Base-by-base conservation (phyloP, 2,113 vertebrate species). In the Megaleporinus macrocephalus region DNA sequence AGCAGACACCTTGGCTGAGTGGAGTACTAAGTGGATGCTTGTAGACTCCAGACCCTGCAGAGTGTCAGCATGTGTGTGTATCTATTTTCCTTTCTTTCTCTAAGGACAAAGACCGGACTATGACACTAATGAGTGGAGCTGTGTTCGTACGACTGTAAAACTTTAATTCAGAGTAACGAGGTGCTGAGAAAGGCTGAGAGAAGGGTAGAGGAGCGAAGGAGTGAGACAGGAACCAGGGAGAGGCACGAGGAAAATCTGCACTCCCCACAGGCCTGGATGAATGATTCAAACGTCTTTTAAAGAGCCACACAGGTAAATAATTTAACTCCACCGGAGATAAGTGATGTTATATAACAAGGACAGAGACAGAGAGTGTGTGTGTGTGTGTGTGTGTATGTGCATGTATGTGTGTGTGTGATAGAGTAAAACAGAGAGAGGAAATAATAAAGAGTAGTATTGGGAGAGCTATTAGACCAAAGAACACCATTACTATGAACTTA, bases 281-380 rank as follows among this genome's bases (percentile, higher is more conserved):
- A 92, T 90, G 83, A 92, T 93, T 91, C 63, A 91, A 82, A 66
- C 18, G 85, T 79, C 79, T 88, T 85, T 71, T 85, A 87, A 88
- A 90, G 87, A 81, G 78, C 68, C 73, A 86, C 84, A 80, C 69
- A 57, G 71, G 71, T 93, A 59, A 90, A 93, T 93, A 88, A 92
- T 93, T 92, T 27, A 93, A n/a, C 76, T 85, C 85, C 82, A 78
- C 90, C 87, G 87, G 85, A 91, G 83, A 87, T 83, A 91, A 91
- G 88, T 82, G 86, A 91, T 90, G 89, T 89, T 89, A 86, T 80
- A 85, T 87, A 90, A 89, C 71, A 84, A 75, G 74, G 70, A 86
- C 57, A 49, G 12, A 65, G 79, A 73, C 14, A 47, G 68, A 29
- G 68, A 55, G 47, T 76, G 36, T 16, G 61, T 68, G 61, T 79